Evolutionary conservation across 2,113 vertebrate species (phyloP), one percentile per base, ranked within the genome.

Genomic region (Ptilonorhynchus violaceus): DNA sequence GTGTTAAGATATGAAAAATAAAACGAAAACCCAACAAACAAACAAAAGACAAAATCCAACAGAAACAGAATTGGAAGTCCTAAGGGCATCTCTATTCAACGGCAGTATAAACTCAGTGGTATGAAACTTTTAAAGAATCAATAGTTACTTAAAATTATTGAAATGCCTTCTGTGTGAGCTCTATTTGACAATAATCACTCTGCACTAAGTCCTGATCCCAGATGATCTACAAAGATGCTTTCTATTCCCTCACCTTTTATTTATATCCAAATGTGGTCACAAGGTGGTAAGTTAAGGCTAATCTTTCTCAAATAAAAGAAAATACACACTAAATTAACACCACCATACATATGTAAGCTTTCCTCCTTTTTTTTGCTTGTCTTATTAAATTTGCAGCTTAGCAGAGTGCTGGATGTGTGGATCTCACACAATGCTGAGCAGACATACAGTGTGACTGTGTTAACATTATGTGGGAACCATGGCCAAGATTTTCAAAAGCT

Each of bases 361-460:
- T 62, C 69, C 35, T 79, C 33, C 25, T 58, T 53, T 75, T 85
- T 85, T 91, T 86, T 11, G 3, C 46, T 82, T 89, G 39, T 88
- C 50, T 90, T 95, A 91, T 66, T 92, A 94, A 95, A 87, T 96
- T 93, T 96, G 22, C 80, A 94, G 64, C 70, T 96, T 82, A 96
- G 77, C 50, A 67, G 75, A 89, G 60, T 67, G 17, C 67, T 80
- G 58, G 72, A 78, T 85, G 31, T 93, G 60, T 87, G 79, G 83
- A 78, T 93, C 68, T 92, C 79, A 33, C 92, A 91, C 73, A 92
- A 77, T 80, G 70, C 49, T 53, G 55, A 94, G 37, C 37, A 39
- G 70, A 94, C 56, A 88, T 63, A 83, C 6, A 5, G 69, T 86
- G 68, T 60, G 60, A 92, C 83, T 18, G 64, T 53, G 85, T 91